Conservation (phyloP, 2,797 vertebrate species). For the Rousettus madagascariensis region DNA sequence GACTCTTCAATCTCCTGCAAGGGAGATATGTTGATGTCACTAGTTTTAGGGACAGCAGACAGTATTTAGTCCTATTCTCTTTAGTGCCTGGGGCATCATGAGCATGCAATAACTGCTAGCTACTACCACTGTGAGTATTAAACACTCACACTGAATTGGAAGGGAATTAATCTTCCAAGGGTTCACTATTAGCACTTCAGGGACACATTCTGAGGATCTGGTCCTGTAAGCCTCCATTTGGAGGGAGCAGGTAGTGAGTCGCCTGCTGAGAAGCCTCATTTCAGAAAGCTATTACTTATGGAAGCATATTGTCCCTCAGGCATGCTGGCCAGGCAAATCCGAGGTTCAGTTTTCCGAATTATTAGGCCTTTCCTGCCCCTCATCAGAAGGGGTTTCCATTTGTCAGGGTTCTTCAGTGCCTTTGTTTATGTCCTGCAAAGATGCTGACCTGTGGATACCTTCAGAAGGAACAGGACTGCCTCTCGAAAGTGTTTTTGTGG, state of each 20-base stretch:
- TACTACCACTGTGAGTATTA: not conserved
- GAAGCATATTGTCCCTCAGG: not conserved
- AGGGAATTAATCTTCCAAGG: not conserved
- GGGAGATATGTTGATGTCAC: not conserved
- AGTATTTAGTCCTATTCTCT: not conserved
- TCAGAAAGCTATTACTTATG: not conserved
- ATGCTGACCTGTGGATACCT: not conserved
- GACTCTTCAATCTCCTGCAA: not conserved
- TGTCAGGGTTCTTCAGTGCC: not conserved
- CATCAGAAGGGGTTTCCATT: not conserved
- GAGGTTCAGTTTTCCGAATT: not conserved
- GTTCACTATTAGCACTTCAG: not conserved
- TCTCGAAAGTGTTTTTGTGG: not conserved
- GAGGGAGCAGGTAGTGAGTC: not conserved
- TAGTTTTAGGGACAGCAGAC: not conserved
- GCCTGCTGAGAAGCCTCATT: not conserved
- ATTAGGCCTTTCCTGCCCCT: not conserved
- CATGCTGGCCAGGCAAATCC: not conserved
- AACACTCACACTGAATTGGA: not conserved
- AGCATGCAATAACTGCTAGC: not conserved
- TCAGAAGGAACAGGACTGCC: not conserved
- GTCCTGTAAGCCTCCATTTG: not conserved
- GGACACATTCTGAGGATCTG: not conserved
- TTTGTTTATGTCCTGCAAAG: not conserved
- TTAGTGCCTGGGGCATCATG: not conserved